phyloP scores from a whole-genome alignment of 2,888 invertebrate species.

The Eurytoma adleriae region DNA sequence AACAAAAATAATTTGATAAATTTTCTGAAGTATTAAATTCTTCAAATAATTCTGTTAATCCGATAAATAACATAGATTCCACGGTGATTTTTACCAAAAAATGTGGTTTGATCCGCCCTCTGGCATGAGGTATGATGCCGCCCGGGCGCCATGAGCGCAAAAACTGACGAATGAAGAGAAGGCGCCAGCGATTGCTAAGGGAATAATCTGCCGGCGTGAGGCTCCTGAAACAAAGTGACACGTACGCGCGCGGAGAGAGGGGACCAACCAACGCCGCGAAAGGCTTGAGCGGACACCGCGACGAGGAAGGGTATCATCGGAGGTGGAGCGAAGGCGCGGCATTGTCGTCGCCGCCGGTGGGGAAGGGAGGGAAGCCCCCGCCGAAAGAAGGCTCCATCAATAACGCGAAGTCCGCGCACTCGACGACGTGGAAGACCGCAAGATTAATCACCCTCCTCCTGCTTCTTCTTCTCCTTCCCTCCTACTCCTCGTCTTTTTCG shows the following conservation, averaged over 20 bases:
- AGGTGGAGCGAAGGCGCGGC: constrained; percentile 52
- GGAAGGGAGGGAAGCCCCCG: constrained; percentile 61
- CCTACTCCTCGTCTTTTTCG: constrained; percentile 41
- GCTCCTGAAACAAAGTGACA: constrained; percentile 37
- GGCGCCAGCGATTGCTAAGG: neutral
- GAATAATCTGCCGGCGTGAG: neutral
- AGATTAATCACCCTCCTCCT: constrained; percentile 76
- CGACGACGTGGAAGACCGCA: constrained; percentile 75
- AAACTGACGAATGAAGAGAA: too few relatives aligned
- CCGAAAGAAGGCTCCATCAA: constrained; percentile 75
- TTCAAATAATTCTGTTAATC: too few relatives aligned
- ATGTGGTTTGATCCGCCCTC: too few relatives aligned
- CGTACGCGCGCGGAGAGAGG: neutral
- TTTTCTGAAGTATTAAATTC: too few relatives aligned
- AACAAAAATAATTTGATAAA: too few relatives aligned
- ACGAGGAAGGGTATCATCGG: constrained; percentile 18
- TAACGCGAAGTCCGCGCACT: constrained; percentile 75
- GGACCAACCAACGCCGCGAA: constrained; percentile 13
- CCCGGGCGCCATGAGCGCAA: too few relatives aligned
- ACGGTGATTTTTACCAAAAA: too few relatives aligned
- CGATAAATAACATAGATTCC: too few relatives aligned
- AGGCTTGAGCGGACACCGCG: constrained; percentile 14
- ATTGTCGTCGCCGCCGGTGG: constrained; percentile 37
- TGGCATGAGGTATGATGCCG: too few relatives aligned
- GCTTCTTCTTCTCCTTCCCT: constrained; percentile 66